Evolutionary conservation across 2,113 vertebrate species (phyloP).

Genomic region (Thamnophis sirtalis): DNA sequence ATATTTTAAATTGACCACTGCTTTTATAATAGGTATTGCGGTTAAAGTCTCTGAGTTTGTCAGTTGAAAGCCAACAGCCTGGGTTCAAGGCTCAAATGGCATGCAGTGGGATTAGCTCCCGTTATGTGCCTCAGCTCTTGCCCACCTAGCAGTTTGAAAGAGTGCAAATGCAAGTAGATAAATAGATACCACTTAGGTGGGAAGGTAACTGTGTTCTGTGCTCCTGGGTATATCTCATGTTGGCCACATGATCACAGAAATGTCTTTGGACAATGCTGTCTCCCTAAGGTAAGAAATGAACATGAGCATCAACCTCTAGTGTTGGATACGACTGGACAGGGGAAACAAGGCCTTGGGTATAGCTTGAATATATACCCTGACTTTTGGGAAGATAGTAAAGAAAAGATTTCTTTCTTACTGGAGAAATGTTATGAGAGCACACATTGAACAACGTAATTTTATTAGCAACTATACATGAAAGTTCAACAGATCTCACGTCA

Average conservation of each 20-base stretch:
- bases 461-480: not conserved
- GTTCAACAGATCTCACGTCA: not conserved
- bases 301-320: not conserved
- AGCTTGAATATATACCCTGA: not conserved
- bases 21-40: not conserved
- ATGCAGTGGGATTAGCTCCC: not conserved
- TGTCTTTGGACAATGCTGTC: not conserved
- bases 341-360: not conserved
- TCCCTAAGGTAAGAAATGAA: not conserved
- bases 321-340: not conserved
- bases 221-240: not conserved
- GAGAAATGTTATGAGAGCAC: conserved; percentile 19
- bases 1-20: not conserved
- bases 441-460: conserved; percentile 21
- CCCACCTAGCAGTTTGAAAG: not conserved
- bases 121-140: not conserved
- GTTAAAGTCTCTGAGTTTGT: not conserved
- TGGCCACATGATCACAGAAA: not conserved
- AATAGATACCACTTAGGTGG: not conserved
- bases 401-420: conserved; percentile 24
- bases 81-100: not conserved
- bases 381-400: not conserved
- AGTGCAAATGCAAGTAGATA: not conserved
- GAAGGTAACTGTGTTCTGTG: not conserved
- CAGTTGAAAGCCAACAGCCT: not conserved